Evolutionary conservation across 2,797 vertebrate genomes (phyloP).

Genomic region (Phalanger gymnotis): DNA sequence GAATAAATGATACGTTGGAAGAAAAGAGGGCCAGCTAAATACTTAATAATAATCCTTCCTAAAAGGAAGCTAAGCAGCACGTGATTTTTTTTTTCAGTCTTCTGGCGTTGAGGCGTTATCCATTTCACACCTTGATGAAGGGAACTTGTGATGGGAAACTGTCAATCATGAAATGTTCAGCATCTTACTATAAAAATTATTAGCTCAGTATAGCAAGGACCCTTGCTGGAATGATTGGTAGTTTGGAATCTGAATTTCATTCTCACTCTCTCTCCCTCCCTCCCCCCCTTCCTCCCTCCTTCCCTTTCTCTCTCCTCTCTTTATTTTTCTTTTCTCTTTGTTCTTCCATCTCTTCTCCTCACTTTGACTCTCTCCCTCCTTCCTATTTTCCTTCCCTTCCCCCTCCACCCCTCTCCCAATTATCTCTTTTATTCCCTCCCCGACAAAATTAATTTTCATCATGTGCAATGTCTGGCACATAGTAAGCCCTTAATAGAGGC

Average conservation of each 20-base stretch:
- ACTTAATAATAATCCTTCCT: neutral
- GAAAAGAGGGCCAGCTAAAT: slow-evolving; percentile 9
- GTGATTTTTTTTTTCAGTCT: neutral
- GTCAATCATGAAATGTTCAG: neutral
- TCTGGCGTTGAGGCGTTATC: neutral
- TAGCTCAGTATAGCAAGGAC: slow-evolving; percentile 38
- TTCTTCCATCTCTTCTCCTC: too few species aligned
- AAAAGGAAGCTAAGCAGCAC: slow-evolving; percentile 6
- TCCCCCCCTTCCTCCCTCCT: too few species aligned
- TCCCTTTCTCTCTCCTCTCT: too few species aligned
- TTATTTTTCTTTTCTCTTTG: too few species aligned
- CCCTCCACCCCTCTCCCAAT: too few species aligned
- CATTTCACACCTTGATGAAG: neutral
- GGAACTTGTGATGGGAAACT: neutral
- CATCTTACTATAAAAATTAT: slow-evolving; percentile 48
- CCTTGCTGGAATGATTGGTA: slow-evolving; percentile 47
- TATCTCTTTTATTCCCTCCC: slow-evolving; percentile 37
- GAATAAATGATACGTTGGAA: slow-evolving; percentile 35
- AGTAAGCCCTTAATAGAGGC: too few species aligned
- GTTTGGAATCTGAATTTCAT: slow-evolving; percentile 38
- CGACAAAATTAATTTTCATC: slow-evolving; percentile 77
- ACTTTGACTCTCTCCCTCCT: too few species aligned
- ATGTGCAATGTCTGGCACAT: slow-evolving; percentile 31
- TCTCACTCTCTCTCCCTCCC: neutral
- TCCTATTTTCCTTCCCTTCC: too few species aligned